Percentiles rank a stretch among this genome's conserved stretches.
Conservation (phyloP, 2,797 vertebrate species). For the Heterohyrax brucei region DNA sequence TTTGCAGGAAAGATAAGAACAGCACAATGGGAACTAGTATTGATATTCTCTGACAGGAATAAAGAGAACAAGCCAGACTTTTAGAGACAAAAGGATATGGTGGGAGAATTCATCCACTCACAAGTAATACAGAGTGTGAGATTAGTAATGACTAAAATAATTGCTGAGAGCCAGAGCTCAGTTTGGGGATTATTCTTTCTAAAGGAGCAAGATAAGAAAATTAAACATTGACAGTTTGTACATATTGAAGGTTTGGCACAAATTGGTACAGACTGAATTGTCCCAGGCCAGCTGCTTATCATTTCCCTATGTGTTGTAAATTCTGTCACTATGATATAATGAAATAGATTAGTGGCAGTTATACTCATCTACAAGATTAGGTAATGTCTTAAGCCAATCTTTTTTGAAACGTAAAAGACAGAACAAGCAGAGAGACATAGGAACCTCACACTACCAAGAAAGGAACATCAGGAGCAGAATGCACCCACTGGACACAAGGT, state of each 20-base stretch:
- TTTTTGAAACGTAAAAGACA: too few species aligned
- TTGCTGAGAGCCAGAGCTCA: constrained; percentile 10
- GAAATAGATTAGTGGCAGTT: too few species aligned
- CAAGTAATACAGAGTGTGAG: constrained; percentile 7
- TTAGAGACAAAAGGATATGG: constrained; percentile 61
- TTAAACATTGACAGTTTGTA: background rate
- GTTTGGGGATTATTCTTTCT: constrained; percentile 65
- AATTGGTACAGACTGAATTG: constrained; percentile 35
- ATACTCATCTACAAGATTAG: too few species aligned
- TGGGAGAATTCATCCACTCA: background rate
- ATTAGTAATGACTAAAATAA: constrained; percentile 61
- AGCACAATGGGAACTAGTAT: constrained; percentile 34
- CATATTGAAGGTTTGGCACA: background rate
- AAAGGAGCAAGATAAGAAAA: constrained; percentile 67
- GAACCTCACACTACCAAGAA: too few species aligned
- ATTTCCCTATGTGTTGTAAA: background rate
- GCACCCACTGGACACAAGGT: too few species aligned
- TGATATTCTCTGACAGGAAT: constrained; percentile 63
- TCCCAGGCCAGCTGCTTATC: constrained; percentile 14
- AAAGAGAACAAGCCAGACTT: constrained; percentile 55
- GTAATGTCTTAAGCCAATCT: too few species aligned
- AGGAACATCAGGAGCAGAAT: too few species aligned
- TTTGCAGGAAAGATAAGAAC: constrained; percentile 73
- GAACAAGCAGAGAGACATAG: too few species aligned
- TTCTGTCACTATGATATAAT: too few species aligned